Percentiles rank a stretch among this genome's conserved stretches.
phyloP scores from a whole-genome alignment of 2,888 invertebrate species.

The Atherix ibis region DNA sequence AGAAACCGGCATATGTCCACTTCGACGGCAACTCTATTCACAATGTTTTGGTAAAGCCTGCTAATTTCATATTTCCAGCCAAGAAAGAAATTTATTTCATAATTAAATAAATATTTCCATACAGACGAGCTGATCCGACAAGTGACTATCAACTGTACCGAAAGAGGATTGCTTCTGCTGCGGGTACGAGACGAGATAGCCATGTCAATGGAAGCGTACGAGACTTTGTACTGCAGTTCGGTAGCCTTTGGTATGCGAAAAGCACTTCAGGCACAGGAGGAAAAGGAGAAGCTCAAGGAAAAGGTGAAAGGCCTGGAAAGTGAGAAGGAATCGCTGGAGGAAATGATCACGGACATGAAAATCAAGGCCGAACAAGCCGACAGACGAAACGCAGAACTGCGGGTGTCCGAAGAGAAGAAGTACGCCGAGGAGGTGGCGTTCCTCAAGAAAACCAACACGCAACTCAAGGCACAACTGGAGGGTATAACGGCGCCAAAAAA shows the following conservation, averaged over 20 bases:
- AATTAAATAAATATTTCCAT: neutral
- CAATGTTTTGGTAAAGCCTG: constrained; percentile 64
- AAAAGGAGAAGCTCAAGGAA: constrained; percentile 65
- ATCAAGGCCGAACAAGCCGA: constrained; percentile 70
- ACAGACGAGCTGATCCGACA: constrained; percentile 75
- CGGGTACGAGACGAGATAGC: constrained; percentile 89
- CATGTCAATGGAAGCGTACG: constrained; percentile 94
- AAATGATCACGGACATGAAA: constrained; percentile 40
- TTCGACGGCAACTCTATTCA: constrained; percentile 82
- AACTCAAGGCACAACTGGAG: constrained; percentile 85
- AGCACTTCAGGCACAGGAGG: constrained; percentile 62
- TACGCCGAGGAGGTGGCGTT: constrained; percentile 84
- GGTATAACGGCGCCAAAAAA: constrained; percentile 91
- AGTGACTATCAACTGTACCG: constrained; percentile 94
- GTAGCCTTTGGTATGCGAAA: constrained; percentile 97
- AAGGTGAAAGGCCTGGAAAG: constrained; percentile 53
- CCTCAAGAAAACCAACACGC: constrained; percentile 84
- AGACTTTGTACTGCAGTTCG: constrained; percentile 91
- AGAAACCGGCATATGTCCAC: constrained; percentile 92
- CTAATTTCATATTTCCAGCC: too few species aligned
- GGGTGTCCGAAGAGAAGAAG: constrained; percentile 81
- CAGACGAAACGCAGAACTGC: constrained; percentile 62
- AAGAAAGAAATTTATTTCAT: constrained; percentile 3
- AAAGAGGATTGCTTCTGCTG: constrained; percentile 81
- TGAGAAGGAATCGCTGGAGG: constrained; percentile 30